Evolutionary conservation across 1,140 invertebrate genomes (phyloP).

Genomic region (Drosophila pseudoobscura): DNA sequence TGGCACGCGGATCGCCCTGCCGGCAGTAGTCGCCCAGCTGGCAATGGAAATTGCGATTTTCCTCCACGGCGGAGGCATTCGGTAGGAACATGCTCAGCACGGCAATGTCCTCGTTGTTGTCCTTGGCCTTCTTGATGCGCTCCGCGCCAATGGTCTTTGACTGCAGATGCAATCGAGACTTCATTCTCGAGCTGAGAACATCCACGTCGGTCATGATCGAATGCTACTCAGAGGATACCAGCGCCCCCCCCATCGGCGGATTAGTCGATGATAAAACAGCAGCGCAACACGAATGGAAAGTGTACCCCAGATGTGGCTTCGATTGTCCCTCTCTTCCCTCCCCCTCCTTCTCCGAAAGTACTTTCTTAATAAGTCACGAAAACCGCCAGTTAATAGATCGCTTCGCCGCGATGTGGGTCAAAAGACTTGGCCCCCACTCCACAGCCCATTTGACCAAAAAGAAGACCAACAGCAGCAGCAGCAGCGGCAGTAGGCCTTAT

Average conservation of each 20-base stretch:
- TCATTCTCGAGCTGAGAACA: slow-evolving; percentile 90
- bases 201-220: slow-evolving; percentile 87
- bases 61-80: slow-evolving; percentile 86
- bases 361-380: slow-evolving; percentile 60
- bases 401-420: slow-evolving; percentile 55
- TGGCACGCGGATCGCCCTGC: slow-evolving; percentile 90
- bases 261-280: too few relatives aligned
- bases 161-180: slow-evolving; percentile 88
- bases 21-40: slow-evolving; percentile 88
- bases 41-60: slow-evolving; percentile 90
- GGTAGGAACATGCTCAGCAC: slow-evolving; percentile 92
- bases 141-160: slow-evolving; percentile 91
- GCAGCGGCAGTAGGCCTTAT: too few relatives aligned
- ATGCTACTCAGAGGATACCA: slow-evolving; percentile 1
- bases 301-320: slow-evolving; percentile 32
- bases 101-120: slow-evolving; percentile 93
- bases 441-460: slow-evolving; percentile 13
- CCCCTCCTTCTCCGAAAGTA: background rate
- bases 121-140: slow-evolving; percentile 89
- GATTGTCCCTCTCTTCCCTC: background rate
- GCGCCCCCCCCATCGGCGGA: background rate
- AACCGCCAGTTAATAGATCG: slow-evolving; percentile 33
- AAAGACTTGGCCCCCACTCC: slow-evolving; percentile 38
- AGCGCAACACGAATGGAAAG: slow-evolving; percentile 12
- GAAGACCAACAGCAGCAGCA: too few relatives aligned